Percentiles rank a stretch among this genome's conserved stretches.
phyloP scores from a whole-genome alignment of 1,140 invertebrate genomes.

The Drosophila pachea region DNA sequence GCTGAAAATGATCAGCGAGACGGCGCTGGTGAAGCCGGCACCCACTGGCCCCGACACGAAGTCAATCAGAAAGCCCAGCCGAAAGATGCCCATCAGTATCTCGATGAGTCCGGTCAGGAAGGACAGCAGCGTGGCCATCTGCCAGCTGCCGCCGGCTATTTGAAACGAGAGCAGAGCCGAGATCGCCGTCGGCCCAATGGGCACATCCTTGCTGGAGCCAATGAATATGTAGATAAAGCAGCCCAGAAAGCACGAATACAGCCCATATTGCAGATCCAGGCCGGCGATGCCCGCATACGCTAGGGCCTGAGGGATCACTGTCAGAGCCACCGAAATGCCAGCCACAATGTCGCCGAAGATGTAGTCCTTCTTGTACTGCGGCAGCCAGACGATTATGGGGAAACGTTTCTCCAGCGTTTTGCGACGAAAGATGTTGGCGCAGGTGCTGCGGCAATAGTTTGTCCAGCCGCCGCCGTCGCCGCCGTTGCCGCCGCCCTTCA shows the following conservation, averaged over 20 bases:
- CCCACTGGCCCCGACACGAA: slow-evolving; percentile 96
- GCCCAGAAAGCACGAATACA: slow-evolving; percentile 95
- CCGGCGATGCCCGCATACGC: slow-evolving; percentile 92
- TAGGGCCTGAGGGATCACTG: slow-evolving; percentile 89
- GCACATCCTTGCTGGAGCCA: slow-evolving; percentile 94
- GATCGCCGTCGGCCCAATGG: slow-evolving; percentile 92
- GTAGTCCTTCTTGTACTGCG: slow-evolving; percentile 84
- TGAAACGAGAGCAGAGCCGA: slow-evolving; percentile 90
- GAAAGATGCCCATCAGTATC: slow-evolving; percentile 91
- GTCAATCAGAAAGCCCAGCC: slow-evolving; percentile 94
- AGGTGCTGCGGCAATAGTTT: slow-evolving; percentile 49
- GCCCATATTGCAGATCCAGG: slow-evolving; percentile 87
- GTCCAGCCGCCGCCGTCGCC: slow-evolving; percentile 23
- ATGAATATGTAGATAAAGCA: slow-evolving; percentile 94
- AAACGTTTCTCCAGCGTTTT: slow-evolving; percentile 86
- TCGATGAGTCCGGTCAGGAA: slow-evolving; percentile 90
- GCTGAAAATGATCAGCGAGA: slow-evolving; percentile 93
- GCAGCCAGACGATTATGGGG: slow-evolving; percentile 87
- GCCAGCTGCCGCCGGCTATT: slow-evolving; percentile 84
- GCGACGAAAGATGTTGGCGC: slow-evolving; percentile 77
- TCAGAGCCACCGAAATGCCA: slow-evolving; percentile 92
- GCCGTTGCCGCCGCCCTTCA: slow-evolving; percentile 1
- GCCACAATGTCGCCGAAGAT: slow-evolving; percentile 88
- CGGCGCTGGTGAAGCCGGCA: slow-evolving; percentile 95
- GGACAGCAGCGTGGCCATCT: slow-evolving; percentile 89